A percentile compares a stretch with the other conserved stretches of the same genome.
Conservation (phyloP, 2,888 invertebrate species). For the Chymomyza caudatula region DNA sequence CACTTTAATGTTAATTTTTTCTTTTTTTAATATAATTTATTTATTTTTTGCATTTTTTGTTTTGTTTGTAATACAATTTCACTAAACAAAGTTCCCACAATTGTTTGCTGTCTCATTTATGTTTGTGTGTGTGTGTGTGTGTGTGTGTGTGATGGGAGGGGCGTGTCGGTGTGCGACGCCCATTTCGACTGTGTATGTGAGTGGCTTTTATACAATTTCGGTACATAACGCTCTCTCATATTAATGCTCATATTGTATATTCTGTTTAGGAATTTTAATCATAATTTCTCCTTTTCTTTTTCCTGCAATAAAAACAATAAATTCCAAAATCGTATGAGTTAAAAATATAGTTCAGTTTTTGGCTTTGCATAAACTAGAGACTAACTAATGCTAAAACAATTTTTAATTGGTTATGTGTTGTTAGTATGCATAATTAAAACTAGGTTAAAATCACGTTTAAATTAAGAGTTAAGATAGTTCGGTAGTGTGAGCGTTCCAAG, state of each 20-base stretch:
- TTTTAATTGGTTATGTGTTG: neutral
- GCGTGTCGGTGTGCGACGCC: neutral
- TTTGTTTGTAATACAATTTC: conserved; percentile 52
- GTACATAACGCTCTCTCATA: neutral
- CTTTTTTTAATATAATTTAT: conserved; percentile 20
- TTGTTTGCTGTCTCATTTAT: conserved; percentile 28
- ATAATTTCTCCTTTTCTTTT: conserved; percentile 78
- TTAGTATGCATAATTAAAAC: neutral
- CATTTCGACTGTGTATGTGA: neutral
- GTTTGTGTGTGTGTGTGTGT: conserved; percentile 11
- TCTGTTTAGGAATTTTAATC: conserved; percentile 70
- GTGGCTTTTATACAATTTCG: neutral
- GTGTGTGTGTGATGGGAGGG: neutral
- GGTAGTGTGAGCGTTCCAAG: neutral
- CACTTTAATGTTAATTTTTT: conserved; percentile 50
- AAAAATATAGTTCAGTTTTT: conserved; percentile 18
- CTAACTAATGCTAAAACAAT: neutral
- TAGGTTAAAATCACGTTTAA: neutral
- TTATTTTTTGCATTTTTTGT: conserved; percentile 34
- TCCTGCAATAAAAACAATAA: conserved; percentile 75
- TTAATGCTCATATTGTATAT: conserved; percentile 27
- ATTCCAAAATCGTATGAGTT: conserved; percentile 55
- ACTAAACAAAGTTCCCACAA: conserved; percentile 52
- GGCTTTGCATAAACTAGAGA: conserved; percentile 1
- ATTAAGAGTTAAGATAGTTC: neutral